Evolutionary conservation across 1,140 invertebrate genomes (phyloP), one percentile per base, ranked within the genome.

Genomic region (Palaemon carinicauda): DNA sequence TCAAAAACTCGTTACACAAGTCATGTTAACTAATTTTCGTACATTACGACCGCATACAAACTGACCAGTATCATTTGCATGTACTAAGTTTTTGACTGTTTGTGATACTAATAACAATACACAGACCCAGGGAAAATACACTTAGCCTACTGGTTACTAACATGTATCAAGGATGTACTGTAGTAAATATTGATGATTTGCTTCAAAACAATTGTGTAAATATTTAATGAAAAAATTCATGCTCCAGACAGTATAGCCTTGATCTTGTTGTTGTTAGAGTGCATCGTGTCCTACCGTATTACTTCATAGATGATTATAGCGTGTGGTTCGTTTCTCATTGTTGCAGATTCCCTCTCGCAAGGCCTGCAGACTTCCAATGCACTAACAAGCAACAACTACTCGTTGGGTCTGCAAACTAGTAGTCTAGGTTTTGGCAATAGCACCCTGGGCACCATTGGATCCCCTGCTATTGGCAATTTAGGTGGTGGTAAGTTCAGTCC

Each of bases 381-480:
- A 87, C 91, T 92, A 91, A 91, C 91, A 88, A 91, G 92, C 90
- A 90, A 92, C 91, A 91, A 93, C 90, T 90, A 92, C 90, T 92
- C 93, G 91, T 90, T 93, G 92, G 90, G 92, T 92, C 90, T 93
- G 88, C 92, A 92, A 89, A 91, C 92, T 92, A 91, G 92, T 89
- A 90, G 93, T 91, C 89, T 90, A 82, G 90, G 90, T 86, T 93
- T 92, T 90, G 92, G 92, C 89, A 93, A 92, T 91, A 92, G 91
- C 82, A 92, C 92, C 33, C 91, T 93, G 82, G 92, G 92, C 89
- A 93, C 92, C 89, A 93, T 93, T 90, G 93, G 93, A 88, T 93
- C 93, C 81, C 92, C 93, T 80, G 90, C 91, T 87, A 91, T 92
- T 71, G 92, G 91, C 88, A 90, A 91, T 80, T 91, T 93, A 73